Evolutionary conservation across 1,140 invertebrate genomes (phyloP).

Genomic region (Dinoponera quadriceps): DNA sequence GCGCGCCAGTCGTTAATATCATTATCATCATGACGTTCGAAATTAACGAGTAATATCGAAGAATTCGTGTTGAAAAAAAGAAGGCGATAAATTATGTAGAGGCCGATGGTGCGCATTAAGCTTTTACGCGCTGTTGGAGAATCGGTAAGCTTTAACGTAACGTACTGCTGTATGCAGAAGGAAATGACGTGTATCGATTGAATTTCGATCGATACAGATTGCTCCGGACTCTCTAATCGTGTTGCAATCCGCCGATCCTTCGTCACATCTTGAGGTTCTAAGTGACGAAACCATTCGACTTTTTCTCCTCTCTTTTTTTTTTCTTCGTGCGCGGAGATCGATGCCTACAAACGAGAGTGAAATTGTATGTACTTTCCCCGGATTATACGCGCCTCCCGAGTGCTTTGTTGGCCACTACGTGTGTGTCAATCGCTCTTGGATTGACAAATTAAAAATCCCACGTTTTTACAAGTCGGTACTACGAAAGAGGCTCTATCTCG

Average conservation of each 20-base stretch:
- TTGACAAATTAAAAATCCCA: not conserved
- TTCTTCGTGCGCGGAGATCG: not conserved
- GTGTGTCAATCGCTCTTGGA: not conserved
- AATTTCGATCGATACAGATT: not conserved
- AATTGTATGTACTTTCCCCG: constrained; percentile 47
- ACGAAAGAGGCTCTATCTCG: too few species aligned
- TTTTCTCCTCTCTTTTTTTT: constrained; percentile 32
- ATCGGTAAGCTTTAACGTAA: too few species aligned
- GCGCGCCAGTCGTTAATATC: too few species aligned
- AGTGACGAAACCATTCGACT: constrained; percentile 60
- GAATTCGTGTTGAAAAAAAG: too few species aligned
- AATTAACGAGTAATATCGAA: too few species aligned
- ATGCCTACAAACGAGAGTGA: constrained; percentile 63
- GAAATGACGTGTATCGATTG: not conserved
- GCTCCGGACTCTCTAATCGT: not conserved
- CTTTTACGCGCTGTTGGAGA: too few species aligned
- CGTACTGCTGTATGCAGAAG: too few species aligned
- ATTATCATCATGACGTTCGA: too few species aligned
- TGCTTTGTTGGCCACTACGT: not conserved
- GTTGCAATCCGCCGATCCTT: constrained; percentile 49
- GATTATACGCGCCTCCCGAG: not conserved
- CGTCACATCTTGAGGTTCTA: constrained; percentile 43
- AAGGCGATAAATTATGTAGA: too few species aligned
- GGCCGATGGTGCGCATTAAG: too few species aligned
- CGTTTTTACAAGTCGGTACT: too few species aligned